These are phyloP conservation scores for Ceratina australensis DNA, from an alignment of 1,140 invertebrate genomes.

Conservation along the genomic window DNA sequence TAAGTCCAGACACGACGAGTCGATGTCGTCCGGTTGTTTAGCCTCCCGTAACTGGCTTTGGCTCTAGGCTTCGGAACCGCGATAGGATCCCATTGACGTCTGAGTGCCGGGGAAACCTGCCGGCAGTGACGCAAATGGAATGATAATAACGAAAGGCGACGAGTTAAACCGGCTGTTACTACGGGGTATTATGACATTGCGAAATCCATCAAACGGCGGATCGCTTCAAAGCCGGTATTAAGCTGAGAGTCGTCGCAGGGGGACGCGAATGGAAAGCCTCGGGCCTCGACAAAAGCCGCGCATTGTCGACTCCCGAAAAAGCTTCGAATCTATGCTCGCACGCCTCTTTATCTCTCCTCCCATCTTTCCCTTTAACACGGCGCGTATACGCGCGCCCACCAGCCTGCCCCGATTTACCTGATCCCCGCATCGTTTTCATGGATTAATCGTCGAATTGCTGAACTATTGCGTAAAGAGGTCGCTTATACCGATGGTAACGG, in stretches of 20 bases:
- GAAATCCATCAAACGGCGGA: constrained; percentile 70
- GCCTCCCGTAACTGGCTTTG: background rate
- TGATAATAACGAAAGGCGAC: constrained; percentile 39
- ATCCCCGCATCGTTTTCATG: background rate
- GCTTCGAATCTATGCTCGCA: constrained; percentile 37
- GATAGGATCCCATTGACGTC: background rate
- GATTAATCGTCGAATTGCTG: constrained; percentile 53
- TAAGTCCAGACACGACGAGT: background rate
- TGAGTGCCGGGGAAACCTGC: background rate
- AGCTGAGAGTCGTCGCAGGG: constrained; percentile 45
- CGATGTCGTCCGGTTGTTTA: constrained; percentile 29
- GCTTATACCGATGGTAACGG: constrained; percentile 45
- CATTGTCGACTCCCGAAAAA: constrained; percentile 56
- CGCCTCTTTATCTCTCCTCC: background rate
- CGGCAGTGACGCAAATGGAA: background rate
- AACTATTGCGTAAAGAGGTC: constrained; percentile 32
- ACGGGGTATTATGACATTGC: constrained; percentile 66
- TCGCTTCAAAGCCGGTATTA: constrained; percentile 68
- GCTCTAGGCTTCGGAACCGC: constrained; percentile 17
- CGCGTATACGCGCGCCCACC: too few species aligned
- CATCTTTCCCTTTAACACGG: background rate
- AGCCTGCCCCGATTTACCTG: background rate
- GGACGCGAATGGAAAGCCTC: constrained; percentile 40
- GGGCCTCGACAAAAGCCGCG: constrained; percentile 48
- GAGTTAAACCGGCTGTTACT: constrained; percentile 53